Conservation (phyloP, 2,113 vertebrate species). For the Pagrus major region DNA sequence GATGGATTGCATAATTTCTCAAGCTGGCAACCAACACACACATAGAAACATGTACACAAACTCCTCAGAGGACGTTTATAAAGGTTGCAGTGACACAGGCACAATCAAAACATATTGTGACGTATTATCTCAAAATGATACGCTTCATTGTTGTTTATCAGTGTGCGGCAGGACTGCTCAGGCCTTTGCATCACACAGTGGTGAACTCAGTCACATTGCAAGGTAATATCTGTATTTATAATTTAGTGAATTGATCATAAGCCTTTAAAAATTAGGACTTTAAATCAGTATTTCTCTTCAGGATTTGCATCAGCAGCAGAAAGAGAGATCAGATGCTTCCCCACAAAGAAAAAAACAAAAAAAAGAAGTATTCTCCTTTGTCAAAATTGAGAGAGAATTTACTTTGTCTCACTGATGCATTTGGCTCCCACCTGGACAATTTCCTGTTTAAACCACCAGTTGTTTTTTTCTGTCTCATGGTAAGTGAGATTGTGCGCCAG, state of each 20-base stretch:
- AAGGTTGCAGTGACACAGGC: constrained; percentile 14
- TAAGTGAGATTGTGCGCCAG: constrained; percentile 9
- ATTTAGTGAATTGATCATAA: neutral
- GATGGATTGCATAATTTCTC: constrained; percentile 64
- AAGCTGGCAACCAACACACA: constrained; percentile 37
- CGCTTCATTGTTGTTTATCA: constrained; percentile 9
- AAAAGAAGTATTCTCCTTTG: neutral
- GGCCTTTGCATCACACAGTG: neutral
- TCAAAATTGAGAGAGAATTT: neutral
- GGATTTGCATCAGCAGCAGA: neutral
- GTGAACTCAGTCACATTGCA: neutral
- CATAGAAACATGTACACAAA: constrained; percentile 10
- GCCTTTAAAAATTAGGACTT: neutral
- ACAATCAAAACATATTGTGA: neutral
- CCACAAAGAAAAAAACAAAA: neutral
- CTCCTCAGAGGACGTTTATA: neutral
- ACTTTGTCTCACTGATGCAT: neutral
- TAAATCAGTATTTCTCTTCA: neutral
- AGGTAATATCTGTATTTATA: neutral
- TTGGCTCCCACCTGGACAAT: neutral
- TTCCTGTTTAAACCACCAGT: constrained; percentile 2
- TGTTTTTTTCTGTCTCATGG: neutral
- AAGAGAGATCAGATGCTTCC: neutral
- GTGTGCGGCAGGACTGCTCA: neutral
- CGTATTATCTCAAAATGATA: neutral